Conservation (phyloP, 2,113 vertebrate species). For the Steatornis caripensis region DNA sequence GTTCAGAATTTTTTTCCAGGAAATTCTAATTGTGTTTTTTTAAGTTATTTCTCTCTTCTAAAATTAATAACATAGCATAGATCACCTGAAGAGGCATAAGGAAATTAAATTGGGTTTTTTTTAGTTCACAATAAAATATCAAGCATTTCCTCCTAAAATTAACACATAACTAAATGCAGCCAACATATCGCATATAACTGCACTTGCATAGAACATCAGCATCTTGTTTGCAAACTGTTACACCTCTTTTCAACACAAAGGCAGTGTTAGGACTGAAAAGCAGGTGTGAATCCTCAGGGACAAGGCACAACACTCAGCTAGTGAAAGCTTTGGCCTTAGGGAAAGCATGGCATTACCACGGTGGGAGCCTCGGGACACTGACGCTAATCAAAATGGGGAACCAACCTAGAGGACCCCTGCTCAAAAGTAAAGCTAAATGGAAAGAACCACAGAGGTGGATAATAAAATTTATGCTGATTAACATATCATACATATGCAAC, state of each 20-base stretch:
- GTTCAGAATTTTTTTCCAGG: background rate
- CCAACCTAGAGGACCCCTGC: too few relatives aligned
- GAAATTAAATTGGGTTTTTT: background rate
- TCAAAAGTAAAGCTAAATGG: too few relatives aligned
- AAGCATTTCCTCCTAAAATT: background rate
- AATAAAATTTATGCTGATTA: background rate
- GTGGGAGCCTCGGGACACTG: background rate
- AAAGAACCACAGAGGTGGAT: background rate
- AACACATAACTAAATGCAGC: background rate
- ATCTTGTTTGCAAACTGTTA: background rate
- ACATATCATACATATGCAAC: background rate
- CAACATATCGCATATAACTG: background rate
- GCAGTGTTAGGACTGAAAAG: background rate
- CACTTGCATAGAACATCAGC: background rate
- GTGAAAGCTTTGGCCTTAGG: background rate
- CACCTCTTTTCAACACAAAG: background rate
- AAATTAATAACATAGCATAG: background rate
- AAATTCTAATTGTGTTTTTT: background rate
- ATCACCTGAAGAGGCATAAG: background rate
- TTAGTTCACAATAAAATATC: too few relatives aligned
- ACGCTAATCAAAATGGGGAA: background rate
- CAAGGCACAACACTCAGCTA: background rate
- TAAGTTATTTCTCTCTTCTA: background rate
- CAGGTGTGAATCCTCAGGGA: background rate
- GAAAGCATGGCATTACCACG: rapidly evolving